Evolutionary conservation across 2,888 invertebrate genomes (phyloP).

Genomic region (Acanthosepion lycidas): DNA sequence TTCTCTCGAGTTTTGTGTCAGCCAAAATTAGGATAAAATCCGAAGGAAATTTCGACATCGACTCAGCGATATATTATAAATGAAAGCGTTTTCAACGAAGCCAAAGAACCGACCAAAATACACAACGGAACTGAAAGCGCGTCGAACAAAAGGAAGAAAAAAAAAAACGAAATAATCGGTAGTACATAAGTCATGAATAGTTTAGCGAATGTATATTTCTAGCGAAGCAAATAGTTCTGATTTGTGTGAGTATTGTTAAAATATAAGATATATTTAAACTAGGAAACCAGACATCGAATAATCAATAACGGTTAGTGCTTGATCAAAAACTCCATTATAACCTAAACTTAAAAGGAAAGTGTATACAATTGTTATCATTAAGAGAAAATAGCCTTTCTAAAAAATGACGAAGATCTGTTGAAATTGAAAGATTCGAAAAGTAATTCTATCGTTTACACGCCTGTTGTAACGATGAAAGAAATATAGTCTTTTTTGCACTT

Average conservation of each 20-base stretch:
- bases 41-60: too few species aligned
- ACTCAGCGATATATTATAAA: background rate
- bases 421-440: background rate
- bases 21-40: too few species aligned
- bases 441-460: background rate
- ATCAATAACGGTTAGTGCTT: background rate
- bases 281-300: background rate
- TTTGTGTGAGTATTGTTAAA: slow-evolving; percentile 11
- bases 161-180: background rate
- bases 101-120: background rate
- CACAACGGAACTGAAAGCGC: background rate
- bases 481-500: background rate
- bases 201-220: background rate
- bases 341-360: background rate
- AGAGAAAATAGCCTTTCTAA: background rate
- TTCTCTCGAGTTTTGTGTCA: too few species aligned
- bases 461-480: background rate
- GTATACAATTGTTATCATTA: slow-evolving; percentile 12
- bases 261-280: slow-evolving; percentile 33
- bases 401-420: background rate
- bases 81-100: background rate
- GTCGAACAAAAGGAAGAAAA: background rate
- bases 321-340: background rate
- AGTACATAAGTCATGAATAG: background rate
- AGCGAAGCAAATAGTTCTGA: background rate